Evolutionary conservation across 2,888 invertebrate genomes (phyloP).

Genomic region (Ptilodon capucinus): DNA sequence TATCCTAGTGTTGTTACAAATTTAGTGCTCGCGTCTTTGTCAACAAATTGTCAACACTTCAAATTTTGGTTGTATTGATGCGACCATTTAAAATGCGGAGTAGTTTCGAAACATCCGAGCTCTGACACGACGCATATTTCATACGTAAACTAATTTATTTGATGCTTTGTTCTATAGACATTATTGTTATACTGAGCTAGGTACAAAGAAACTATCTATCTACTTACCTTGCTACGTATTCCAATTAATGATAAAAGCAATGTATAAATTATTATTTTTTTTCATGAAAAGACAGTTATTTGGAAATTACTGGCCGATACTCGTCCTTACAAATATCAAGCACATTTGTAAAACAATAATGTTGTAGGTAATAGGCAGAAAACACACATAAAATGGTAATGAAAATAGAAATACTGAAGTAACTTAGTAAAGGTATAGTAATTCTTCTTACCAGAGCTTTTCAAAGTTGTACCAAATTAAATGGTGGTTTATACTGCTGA

Average conservation of each 20-base stretch:
- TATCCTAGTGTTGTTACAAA: background rate
- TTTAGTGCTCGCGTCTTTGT: background rate
- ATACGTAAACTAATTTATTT: background rate
- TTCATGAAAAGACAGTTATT: no score
- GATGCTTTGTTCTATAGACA: background rate
- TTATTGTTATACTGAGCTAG: no score
- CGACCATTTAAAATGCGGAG: background rate
- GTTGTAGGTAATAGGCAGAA: background rate
- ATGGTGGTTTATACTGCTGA: conserved; percentile 17
- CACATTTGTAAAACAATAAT: no score
- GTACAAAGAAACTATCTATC: no score
- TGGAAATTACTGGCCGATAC: no score
- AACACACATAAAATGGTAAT: no score
- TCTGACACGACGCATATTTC: background rate
- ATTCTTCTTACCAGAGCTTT: conserved; percentile 27
- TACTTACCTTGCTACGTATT: no score
- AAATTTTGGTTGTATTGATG: background rate
- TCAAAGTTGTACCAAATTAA: background rate
- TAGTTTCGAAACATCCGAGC: background rate
- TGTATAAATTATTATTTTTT: no score
- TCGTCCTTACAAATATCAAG: no score
- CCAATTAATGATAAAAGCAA: no score
- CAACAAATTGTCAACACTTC: background rate
- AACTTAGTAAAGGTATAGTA: no score
- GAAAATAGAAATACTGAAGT: no score